These are phyloP conservation scores for Ceratitis capitata DNA, from an alignment of 1,140 invertebrate species.

Conservation along the genomic window DNA sequence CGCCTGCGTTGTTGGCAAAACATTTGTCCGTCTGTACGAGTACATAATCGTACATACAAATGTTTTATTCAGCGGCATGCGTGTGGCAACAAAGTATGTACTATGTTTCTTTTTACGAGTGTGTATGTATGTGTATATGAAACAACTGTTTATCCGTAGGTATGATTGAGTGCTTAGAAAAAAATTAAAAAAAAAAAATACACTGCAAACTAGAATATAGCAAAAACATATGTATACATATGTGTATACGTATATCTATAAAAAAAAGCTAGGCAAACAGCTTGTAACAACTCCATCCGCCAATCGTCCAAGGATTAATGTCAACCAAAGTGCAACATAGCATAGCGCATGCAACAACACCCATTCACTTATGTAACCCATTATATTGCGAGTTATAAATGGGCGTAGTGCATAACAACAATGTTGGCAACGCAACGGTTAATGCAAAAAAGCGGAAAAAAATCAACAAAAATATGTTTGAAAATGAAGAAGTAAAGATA, in stretches of 20 bases:
- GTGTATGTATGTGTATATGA: too few species aligned
- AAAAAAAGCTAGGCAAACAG: not conserved
- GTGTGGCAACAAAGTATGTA: not conserved
- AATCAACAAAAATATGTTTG: not conserved
- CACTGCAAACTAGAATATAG: too few species aligned
- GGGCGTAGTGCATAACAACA: not conserved
- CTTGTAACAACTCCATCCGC: slow-evolving; percentile 15
- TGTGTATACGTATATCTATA: too few species aligned
- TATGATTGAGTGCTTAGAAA: not conserved
- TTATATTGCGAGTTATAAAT: not conserved
- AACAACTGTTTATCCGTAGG: not conserved
- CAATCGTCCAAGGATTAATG: not conserved
- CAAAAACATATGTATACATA: too few species aligned
- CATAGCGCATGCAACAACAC: not conserved
- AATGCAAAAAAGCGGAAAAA: not conserved
- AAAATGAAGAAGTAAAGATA: not conserved
- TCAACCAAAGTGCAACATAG: not conserved
- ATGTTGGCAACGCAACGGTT: not conserved
- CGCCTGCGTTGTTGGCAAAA: not conserved
- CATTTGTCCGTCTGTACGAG: not conserved
- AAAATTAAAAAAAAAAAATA: not conserved
- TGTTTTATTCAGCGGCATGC: not conserved
- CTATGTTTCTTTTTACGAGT: too few species aligned
- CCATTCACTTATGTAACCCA: not conserved
- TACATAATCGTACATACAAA: not conserved